A percentile compares a stretch with the other conserved stretches of the same genome.
These are phyloP conservation scores for Chironomus tepperi DNA, from an alignment of 1,140 invertebrate genomes.

Conservation along the genomic window DNA sequence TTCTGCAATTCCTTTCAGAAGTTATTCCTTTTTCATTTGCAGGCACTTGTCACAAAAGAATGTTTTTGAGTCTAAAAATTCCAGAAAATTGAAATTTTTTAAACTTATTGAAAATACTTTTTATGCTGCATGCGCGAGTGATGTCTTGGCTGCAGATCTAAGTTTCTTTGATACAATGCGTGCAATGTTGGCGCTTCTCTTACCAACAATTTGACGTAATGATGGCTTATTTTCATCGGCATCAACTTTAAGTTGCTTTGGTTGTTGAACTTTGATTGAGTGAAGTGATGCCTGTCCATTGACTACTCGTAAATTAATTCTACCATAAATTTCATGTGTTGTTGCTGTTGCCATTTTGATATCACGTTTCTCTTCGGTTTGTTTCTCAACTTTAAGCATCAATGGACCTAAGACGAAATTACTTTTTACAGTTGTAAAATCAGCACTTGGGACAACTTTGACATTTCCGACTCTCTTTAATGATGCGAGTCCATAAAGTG, in stretches of 20 bases:
- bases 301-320: conserved; percentile 63
- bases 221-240: conserved; percentile 70
- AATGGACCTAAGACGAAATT: conserved; percentile 71
- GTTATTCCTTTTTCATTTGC: not conserved
- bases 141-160: conserved; percentile 61
- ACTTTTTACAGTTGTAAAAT: conserved; percentile 69
- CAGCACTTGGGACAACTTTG: conserved; percentile 63
- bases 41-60: not conserved
- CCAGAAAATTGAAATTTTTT: not conserved
- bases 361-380: conserved; percentile 69
- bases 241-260: conserved; percentile 75
- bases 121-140: conserved; percentile 45
- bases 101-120: not conserved
- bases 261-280: conserved; percentile 72
- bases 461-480: conserved; percentile 67
- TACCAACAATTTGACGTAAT: conserved; percentile 72
- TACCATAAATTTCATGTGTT: conserved; percentile 73
- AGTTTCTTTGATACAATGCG: conserved; percentile 72
- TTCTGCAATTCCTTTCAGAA: not conserved
- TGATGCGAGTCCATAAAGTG: conserved; percentile 66
- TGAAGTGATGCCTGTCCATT: conserved; percentile 67
- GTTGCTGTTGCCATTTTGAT: conserved; percentile 73
- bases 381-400: conserved; percentile 70
- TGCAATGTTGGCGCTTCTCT: conserved; percentile 67
- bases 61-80: not conserved